Conservation (phyloP, 2,113 vertebrate genomes). For the Cynoglossus semilaevis region DNA sequence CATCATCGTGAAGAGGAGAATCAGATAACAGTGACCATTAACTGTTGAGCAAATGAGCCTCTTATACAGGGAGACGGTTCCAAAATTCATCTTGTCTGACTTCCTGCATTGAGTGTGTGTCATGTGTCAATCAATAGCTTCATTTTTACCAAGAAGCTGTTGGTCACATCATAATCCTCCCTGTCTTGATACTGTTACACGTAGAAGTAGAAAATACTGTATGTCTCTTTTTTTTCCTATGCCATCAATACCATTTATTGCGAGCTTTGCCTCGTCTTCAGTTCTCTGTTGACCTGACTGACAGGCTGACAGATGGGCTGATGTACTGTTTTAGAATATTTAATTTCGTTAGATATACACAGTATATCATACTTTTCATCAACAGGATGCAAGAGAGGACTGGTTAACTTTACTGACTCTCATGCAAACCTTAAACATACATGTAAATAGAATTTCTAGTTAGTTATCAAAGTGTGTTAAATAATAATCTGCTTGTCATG, state of each 20-base stretch:
- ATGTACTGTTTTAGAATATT: slow-evolving; percentile 36
- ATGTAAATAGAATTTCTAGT: too few relatives aligned
- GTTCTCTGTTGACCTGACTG: neutral
- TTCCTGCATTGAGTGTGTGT: slow-evolving; percentile 36
- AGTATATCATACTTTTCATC: slow-evolving; percentile 14
- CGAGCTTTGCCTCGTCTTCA: slow-evolving; percentile 32
- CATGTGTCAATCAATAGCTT: slow-evolving; percentile 64
- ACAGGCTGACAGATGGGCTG: slow-evolving; percentile 26
- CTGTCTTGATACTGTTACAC: slow-evolving; percentile 51
- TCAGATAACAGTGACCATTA: too few relatives aligned
- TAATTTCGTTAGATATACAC: slow-evolving; percentile 17
- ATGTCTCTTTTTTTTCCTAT: slow-evolving; percentile 54
- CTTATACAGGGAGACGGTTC: too few relatives aligned
- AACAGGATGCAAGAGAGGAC: slow-evolving; percentile 16
- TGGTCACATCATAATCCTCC: slow-evolving; percentile 65
- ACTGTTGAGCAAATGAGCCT: too few relatives aligned
- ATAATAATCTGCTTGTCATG: too few relatives aligned
- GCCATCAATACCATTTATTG: slow-evolving; percentile 64
- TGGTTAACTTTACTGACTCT: slow-evolving; percentile 12
- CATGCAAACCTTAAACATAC: neutral
- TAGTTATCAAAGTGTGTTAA: slow-evolving; percentile 17
- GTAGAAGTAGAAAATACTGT: slow-evolving; percentile 61
- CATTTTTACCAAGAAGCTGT: slow-evolving; percentile 42
- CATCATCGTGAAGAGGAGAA: too few relatives aligned
- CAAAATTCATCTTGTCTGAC: slow-evolving; percentile 64